phyloP scores from a whole-genome alignment of 2,888 invertebrate genomes.

The Hoplodrina blanda region DNA sequence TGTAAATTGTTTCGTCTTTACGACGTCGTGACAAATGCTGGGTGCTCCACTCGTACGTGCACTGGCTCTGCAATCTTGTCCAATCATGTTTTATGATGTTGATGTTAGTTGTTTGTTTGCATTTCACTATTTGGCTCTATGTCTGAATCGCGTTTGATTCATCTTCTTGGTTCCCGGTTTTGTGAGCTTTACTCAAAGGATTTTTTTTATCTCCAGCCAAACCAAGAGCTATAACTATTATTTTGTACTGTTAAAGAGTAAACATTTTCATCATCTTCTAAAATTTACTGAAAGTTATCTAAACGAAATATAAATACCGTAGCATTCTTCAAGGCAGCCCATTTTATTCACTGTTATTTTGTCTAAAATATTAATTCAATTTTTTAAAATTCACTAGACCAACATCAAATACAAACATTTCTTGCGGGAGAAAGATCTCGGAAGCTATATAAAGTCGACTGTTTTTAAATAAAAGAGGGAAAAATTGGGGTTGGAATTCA shows the following conservation, averaged over 20 bases:
- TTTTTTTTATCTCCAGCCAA: neutral
- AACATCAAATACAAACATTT: neutral
- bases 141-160: constrained; percentile 7
- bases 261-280: neutral
- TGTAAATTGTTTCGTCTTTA: constrained; percentile 51
- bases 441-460: constrained; percentile 8
- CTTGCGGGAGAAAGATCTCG: neutral
- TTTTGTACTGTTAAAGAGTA: neutral
- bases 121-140: constrained; percentile 16
- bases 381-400: neutral
- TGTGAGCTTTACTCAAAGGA: neutral
- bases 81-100: constrained; percentile 45
- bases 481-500: constrained; percentile 6
- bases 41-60: neutral
- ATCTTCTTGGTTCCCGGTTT: constrained; percentile 1
- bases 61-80: constrained; percentile 37
- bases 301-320: constrained; percentile 1
- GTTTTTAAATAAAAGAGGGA: neutral
- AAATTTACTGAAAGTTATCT: neutral
- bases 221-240: neutral
- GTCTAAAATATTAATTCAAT: neutral
- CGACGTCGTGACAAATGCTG: constrained; percentile 36
- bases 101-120: constrained; percentile 34
- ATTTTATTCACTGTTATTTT: constrained; percentile 12
- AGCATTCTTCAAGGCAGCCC: constrained; percentile 7